Conservation (phyloP, 2,113 vertebrate genomes). For the Capreolus pygargus region DNA sequence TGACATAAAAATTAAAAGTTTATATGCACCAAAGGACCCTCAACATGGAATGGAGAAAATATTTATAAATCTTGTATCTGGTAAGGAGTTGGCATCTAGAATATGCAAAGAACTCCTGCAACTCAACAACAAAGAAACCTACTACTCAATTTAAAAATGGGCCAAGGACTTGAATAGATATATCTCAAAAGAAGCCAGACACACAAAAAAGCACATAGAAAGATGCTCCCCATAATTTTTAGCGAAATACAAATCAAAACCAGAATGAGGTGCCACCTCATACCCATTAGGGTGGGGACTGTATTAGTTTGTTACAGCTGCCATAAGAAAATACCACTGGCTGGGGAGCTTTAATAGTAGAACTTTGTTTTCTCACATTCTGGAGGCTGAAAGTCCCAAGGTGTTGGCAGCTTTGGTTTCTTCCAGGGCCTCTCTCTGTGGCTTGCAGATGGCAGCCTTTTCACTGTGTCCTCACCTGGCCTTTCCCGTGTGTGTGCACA, state of each 20-base stretch:
- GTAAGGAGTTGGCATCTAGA: neutral
- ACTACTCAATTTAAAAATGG: neutral
- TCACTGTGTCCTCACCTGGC: neutral
- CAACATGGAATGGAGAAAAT: neutral
- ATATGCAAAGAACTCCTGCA: neutral
- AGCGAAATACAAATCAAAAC: neutral
- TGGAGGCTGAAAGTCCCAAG: neutral
- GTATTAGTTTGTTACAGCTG: neutral
- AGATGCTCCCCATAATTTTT: neutral
- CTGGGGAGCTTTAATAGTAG: neutral
- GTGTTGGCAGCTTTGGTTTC: neutral
- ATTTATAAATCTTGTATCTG: neutral
- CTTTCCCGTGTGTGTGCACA: neutral
- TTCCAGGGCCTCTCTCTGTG: neutral
- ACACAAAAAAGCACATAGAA: neutral
- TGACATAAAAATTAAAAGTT: neutral
- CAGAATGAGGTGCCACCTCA: neutral
- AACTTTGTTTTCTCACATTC: neutral
- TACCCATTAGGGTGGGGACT: neutral
- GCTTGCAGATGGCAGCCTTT: neutral
- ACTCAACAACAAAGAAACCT: neutral
- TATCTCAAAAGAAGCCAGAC: neutral
- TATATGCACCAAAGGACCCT: neutral
- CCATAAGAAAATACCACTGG: neutral
- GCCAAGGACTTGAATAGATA: neutral